These are phyloP conservation scores for Sciurus vulgaris DNA, from an alignment of 2,797 vertebrate species.

Conservation along the genomic window DNA sequence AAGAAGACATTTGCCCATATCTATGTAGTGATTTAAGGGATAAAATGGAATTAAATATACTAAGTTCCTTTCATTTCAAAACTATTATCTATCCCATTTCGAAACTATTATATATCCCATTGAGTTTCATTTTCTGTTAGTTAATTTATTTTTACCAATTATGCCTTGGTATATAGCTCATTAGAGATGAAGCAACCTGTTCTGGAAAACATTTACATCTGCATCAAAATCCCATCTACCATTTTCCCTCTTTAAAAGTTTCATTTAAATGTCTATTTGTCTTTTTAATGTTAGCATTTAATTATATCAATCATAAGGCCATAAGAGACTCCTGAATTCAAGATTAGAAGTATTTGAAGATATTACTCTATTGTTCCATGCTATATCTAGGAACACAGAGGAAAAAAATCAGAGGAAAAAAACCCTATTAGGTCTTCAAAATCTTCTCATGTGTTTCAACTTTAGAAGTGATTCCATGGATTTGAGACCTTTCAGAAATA, in stretches of 20 bases:
- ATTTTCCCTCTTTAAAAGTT: background rate
- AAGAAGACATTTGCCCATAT: background rate
- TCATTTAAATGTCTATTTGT: slow-evolving; percentile 22
- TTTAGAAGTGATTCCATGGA: background rate
- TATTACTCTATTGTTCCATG: background rate
- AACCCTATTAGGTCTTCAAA: background rate
- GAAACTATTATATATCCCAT: background rate
- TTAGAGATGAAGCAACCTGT: background rate
- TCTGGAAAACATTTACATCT: background rate
- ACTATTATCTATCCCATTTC: background rate
- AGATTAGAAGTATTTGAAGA: background rate
- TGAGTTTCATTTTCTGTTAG: background rate
- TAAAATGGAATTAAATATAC: slow-evolving; percentile 46
- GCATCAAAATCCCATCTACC: background rate
- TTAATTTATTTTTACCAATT: background rate
- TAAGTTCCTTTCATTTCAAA: background rate
- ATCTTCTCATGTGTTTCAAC: background rate
- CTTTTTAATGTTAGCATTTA: background rate
- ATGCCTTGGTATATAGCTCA: background rate
- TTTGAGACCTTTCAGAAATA: background rate
- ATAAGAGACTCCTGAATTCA: background rate
- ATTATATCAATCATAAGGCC: background rate
- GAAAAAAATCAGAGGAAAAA: slow-evolving; percentile 20
- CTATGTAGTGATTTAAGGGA: background rate
- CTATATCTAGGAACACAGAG: background rate